phyloP scores from a whole-genome alignment of 2,888 invertebrate species.

The Eustalomyia histrio region DNA sequence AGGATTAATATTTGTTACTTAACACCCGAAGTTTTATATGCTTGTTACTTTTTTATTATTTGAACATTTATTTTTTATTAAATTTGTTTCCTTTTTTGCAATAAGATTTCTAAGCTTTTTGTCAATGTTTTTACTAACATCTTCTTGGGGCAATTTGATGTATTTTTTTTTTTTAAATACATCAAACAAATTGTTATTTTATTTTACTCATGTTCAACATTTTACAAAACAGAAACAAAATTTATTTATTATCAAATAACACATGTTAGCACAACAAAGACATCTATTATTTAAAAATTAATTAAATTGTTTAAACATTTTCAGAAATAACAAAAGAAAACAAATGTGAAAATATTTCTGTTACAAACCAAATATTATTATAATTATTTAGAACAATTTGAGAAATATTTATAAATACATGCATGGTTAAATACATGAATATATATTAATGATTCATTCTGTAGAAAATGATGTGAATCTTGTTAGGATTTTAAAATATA shows the following conservation, averaged over 20 bases:
- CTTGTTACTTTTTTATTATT: too few species aligned
- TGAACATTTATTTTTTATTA: too few species aligned
- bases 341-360: neutral
- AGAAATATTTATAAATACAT: neutral
- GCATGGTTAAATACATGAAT: neutral
- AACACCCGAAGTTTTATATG: too few species aligned
- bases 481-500: too few species aligned
- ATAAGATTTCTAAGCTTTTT: neutral
- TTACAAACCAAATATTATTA: neutral
- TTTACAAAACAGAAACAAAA: conserved; percentile 1
- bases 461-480: neutral
- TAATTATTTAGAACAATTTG: neutral
- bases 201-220: neutral
- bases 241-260: neutral
- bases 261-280: conserved; percentile 9
- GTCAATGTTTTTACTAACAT: neutral
- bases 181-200: neutral
- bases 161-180: neutral
- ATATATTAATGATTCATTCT: neutral
- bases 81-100: neutral
- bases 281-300: conserved; percentile 34
- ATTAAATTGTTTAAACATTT: conserved; percentile 15
- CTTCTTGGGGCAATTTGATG: neutral
- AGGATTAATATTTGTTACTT: too few species aligned
- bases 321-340: neutral